These are phyloP conservation scores for Channa striata DNA, from an alignment of 2,797 vertebrate genomes.

Conservation along the genomic window DNA sequence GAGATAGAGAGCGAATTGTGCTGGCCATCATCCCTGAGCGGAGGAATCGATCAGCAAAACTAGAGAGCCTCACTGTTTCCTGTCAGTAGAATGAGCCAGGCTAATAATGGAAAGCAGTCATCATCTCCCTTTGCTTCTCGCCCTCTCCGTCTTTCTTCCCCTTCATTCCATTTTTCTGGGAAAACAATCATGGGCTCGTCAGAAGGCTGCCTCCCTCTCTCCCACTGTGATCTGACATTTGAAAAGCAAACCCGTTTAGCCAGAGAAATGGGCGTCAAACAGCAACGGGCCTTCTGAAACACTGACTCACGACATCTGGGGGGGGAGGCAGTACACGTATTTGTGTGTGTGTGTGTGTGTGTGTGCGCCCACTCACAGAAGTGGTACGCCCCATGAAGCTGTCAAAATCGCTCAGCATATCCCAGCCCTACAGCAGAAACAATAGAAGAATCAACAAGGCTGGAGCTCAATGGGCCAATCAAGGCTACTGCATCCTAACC, in stretches of 20 bases:
- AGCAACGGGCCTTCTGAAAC: slow-evolving; percentile 60
- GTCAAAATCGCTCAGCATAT: slow-evolving; percentile 47
- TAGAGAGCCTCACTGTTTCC: slow-evolving; percentile 66
- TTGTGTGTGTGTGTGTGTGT: neutral
- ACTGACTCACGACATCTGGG: slow-evolving; percentile 54
- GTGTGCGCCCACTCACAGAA: slow-evolving; percentile 14
- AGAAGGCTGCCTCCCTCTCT: slow-evolving; percentile 53
- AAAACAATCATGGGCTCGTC: slow-evolving; percentile 67
- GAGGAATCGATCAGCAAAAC: slow-evolving; percentile 68
- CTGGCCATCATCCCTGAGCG: slow-evolving; percentile 70
- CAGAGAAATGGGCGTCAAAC: slow-evolving; percentile 59
- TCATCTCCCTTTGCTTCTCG: slow-evolving; percentile 55
- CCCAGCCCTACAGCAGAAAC: slow-evolving; percentile 51
- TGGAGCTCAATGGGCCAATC: slow-evolving; percentile 64
- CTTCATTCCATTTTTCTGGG: slow-evolving; percentile 55
- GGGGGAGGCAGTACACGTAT: slow-evolving; percentile 18
- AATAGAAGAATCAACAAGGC: slow-evolving; percentile 66
- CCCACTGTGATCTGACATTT: slow-evolving; percentile 73
- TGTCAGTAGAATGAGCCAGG: slow-evolving; percentile 60
- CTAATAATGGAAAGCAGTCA: slow-evolving; percentile 77
- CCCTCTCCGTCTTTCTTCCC: slow-evolving; percentile 38
- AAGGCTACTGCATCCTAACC: slow-evolving; percentile 35
- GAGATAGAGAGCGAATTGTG: slow-evolving; percentile 59
- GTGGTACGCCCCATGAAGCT: slow-evolving; percentile 32
- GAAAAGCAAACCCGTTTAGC: slow-evolving; percentile 72